Conservation (phyloP, 30 jellyfish, hydroid and myxozoan species). For the Aurelia coerulea region DNA sequence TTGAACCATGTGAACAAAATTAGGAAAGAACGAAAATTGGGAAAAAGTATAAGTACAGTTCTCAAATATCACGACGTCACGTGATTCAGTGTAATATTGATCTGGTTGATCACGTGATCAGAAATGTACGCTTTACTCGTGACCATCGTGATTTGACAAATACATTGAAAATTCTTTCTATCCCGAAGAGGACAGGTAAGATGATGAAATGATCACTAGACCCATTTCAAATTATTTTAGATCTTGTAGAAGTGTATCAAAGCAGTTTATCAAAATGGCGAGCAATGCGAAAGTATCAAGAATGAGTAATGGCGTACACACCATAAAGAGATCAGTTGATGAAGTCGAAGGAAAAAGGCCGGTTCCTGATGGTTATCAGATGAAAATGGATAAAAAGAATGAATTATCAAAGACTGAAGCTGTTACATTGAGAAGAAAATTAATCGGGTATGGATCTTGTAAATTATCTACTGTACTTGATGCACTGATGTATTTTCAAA, state of each 20-base stretch:
- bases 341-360: background rate
- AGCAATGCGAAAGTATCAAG: conserved; percentile 1
- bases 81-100: too few relatives aligned
- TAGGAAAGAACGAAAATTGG: too few relatives aligned
- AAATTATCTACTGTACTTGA: background rate
- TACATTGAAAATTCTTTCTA: too few relatives aligned
- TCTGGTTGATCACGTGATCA: too few relatives aligned
- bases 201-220: too few relatives aligned
- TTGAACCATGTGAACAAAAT: too few relatives aligned
- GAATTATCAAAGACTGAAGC: conserved; percentile 3
- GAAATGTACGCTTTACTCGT: too few relatives aligned
- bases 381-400: background rate
- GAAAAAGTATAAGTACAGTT: too few relatives aligned
- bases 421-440: background rate
- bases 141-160: too few relatives aligned
- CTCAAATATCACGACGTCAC: too few relatives aligned
- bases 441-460: conserved; percentile 7
- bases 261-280: background rate
- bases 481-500: background rate
- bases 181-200: too few relatives aligned
- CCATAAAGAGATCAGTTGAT: background rate
- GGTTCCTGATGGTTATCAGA: background rate
- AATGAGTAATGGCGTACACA: background rate
- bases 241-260: background rate
- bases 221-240: too few relatives aligned